These are phyloP conservation scores for Blastomussa wellsi DNA, from an alignment of 92 coral and sea anemone species.

Conservation along the genomic window DNA sequence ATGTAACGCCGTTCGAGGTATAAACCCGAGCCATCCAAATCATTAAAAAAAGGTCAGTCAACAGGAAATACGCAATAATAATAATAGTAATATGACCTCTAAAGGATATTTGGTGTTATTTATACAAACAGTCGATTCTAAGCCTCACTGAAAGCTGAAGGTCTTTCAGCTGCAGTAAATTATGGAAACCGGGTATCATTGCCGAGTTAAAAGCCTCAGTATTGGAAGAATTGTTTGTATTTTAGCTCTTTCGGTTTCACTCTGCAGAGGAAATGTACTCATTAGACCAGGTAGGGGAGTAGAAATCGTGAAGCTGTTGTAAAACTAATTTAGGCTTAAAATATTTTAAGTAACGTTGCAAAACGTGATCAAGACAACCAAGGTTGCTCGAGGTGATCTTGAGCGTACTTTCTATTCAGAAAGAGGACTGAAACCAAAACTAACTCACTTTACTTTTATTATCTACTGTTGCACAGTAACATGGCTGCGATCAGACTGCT, in stretches of 20 bases:
- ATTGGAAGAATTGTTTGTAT: background rate
- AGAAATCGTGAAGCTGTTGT: background rate
- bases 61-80: constrained; percentile 22
- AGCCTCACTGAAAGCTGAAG: constrained; percentile 1
- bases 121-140: background rate
- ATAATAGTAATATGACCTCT: background rate
- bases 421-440: background rate
- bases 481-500: background rate
- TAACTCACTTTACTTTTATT: background rate
- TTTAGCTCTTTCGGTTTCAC: background rate
- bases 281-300: constrained; percentile 27
- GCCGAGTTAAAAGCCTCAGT: background rate
- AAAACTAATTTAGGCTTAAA: background rate
- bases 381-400: background rate
- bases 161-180: background rate
- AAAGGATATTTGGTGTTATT: too few relatives aligned
- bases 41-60: background rate
- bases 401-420: background rate
- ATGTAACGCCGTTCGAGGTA: too few relatives aligned
- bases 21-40: background rate
- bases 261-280: constrained; percentile 15
- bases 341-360: background rate
- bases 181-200: background rate
- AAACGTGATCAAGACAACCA: background rate
- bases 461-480: background rate